Percentiles rank a stretch among this genome's conserved stretches.
These are phyloP conservation scores for Chrysolina oricalcia DNA, from an alignment of 2,888 invertebrate species.

Conservation along the genomic window DNA sequence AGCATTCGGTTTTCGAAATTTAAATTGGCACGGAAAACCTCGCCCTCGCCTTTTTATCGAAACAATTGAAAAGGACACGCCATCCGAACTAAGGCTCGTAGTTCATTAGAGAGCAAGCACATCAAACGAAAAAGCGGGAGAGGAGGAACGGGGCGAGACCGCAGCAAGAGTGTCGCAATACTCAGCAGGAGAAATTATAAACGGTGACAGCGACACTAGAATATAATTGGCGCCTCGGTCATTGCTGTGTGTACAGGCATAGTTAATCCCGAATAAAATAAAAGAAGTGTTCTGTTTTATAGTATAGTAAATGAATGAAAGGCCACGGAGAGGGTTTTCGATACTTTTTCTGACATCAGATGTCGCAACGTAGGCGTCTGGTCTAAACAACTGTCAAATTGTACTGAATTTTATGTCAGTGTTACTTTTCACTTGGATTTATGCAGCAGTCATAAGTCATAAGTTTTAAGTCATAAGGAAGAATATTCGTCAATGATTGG, in stretches of 20 bases:
- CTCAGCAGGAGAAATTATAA: neutral
- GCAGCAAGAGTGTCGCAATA: constrained; percentile 13
- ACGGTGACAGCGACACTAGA: constrained; percentile 5
- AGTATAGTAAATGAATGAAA: too few species aligned
- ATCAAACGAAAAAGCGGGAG: constrained; percentile 18
- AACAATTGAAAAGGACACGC: constrained; percentile 11
- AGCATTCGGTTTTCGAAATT: neutral
- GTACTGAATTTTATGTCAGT: too few species aligned
- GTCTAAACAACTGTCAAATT: too few species aligned
- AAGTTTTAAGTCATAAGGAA: too few species aligned
- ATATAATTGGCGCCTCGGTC: constrained; percentile 10
- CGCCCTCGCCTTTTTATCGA: neutral
- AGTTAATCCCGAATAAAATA: neutral
- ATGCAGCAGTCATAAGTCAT: too few species aligned
- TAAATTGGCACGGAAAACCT: neutral
- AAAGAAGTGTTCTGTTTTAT: neutral
- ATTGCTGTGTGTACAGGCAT: neutral
- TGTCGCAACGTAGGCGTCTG: too few species aligned
- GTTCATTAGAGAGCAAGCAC: constrained; percentile 22
- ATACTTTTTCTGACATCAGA: too few species aligned
- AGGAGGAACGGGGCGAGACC: constrained; percentile 16
- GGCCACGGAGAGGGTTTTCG: too few species aligned
- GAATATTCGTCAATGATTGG: too few species aligned
- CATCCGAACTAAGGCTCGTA: constrained; percentile 11
- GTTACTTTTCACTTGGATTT: too few species aligned